Base-by-base conservation (phyloP, 30 jellyfish, hydroid and myxozoan species). In the Sanderia malayensis region DNA sequence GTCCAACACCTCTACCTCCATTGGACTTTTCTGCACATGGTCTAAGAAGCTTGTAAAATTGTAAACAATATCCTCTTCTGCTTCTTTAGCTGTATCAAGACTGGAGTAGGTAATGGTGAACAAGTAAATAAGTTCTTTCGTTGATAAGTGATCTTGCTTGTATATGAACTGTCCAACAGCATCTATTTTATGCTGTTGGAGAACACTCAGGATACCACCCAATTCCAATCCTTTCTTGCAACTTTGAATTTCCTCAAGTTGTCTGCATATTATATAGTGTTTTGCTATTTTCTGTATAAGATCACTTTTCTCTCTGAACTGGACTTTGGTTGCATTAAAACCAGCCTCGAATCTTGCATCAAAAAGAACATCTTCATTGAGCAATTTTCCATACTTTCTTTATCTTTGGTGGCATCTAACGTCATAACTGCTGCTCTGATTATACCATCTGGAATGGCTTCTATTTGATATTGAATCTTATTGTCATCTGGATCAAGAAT, bases 271-370 rank as follows among this genome's bases (percentile, higher is more conserved):
- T n/a, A n/a, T n/a, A n/a, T n/a, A n/a, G n/a, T n/a, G n/a, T n/a
- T n/a, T n/a, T n/a, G n/a, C n/a, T n/a, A n/a, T 53, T 19, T 53
- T 53, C 67, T n/a, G n/a, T n/a, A n/a, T n/a, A n/a, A n/a, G n/a
- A n/a, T n/a, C n/a, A n/a, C n/a, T n/a, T n/a, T n/a, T 53, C 67
- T 53, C 23, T 6, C 22, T 9, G 67, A 53, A 53, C 23, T 4
- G 10, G 10, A 53, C 67, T 6, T 53, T 53, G 4, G 67, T 53
- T 23, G 23, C 10, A 19, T 53, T 53, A 19, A 53, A 53, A 53
- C 67, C 67, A 6, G 67, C 67, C 24, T 53, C 67, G 22, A 53
- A 53, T 26, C 73, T 61, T 61, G 73, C 73, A 61, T 61, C 73
- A 13, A 26, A 13, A 10, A 61, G 73, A 61, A 61, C 52, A 61